Percentiles rank a stretch among this genome's conserved stretches.
These are phyloP conservation scores for Cosmia trapezina DNA, from an alignment of 2,888 invertebrate genomes.

Conservation along the genomic window DNA sequence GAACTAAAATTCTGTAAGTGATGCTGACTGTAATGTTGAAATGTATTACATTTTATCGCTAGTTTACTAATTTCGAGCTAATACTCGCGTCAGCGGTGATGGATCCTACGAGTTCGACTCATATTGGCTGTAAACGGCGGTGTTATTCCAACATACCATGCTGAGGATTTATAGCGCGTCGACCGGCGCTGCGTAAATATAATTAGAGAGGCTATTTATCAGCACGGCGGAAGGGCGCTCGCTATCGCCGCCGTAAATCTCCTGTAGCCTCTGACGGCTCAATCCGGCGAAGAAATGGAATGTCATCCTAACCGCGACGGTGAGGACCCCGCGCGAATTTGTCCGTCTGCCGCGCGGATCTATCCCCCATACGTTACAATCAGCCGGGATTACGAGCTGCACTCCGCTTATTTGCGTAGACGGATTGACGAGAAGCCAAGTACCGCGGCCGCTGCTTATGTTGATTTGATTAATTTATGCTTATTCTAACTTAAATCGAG, in stretches of 20 bases:
- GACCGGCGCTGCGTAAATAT: slow-evolving; percentile 89
- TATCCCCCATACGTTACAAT: slow-evolving; percentile 79
- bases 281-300: slow-evolving; percentile 84
- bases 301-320: slow-evolving; percentile 74
- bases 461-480: slow-evolving; percentile 35
- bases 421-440: slow-evolving; percentile 32
- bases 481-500: slow-evolving; percentile 40
- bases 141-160: slow-evolving; percentile 85
- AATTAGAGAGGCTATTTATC: slow-evolving; percentile 90
- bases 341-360: slow-evolving; percentile 67
- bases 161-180: slow-evolving; percentile 85
- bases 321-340: slow-evolving; percentile 71
- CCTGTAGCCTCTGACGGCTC: slow-evolving; percentile 83
- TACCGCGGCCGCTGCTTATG: not conserved
- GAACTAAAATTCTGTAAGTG: slow-evolving; percentile 54
- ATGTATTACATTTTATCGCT: slow-evolving; percentile 77
- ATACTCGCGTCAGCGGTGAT: slow-evolving; percentile 79
- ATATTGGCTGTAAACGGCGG: slow-evolving; percentile 78
- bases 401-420: slow-evolving; percentile 46
- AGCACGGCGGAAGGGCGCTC: slow-evolving; percentile 87
- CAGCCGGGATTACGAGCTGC: slow-evolving; percentile 61
- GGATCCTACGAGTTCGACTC: slow-evolving; percentile 75
- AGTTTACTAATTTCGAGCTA: slow-evolving; percentile 78
- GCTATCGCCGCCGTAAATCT: slow-evolving; percentile 87
- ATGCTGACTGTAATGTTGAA: slow-evolving; percentile 68